Evolutionary conservation across 2,888 invertebrate genomes (phyloP).

Genomic region (Scaptomyza caliginosa): DNA sequence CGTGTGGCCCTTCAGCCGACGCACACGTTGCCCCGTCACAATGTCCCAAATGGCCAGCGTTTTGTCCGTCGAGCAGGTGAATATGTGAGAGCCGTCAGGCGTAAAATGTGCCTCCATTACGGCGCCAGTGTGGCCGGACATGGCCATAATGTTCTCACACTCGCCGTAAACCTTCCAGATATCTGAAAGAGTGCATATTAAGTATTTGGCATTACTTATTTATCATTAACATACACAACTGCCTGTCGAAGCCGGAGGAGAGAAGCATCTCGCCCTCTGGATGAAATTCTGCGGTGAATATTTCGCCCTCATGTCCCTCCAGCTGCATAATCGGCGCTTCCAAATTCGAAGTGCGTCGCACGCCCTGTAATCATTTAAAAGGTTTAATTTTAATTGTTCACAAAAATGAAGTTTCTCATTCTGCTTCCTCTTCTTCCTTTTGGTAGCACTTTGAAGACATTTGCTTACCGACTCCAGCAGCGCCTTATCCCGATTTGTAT

Average conservation of each 20-base stretch:
- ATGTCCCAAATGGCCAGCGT: constrained; percentile 98
- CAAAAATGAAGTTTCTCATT: background rate
- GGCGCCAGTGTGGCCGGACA: constrained; percentile 98
- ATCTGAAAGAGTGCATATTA: constrained; percentile 85
- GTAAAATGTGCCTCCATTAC: constrained; percentile 96
- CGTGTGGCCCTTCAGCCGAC: constrained; percentile 94
- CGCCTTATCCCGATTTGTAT: constrained; percentile 90
- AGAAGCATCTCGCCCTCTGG: constrained; percentile 98
- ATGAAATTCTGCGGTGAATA: constrained; percentile 96
- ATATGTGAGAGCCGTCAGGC: constrained; percentile 92
- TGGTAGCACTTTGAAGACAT: constrained; percentile 3
- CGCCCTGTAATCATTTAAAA: constrained; percentile 84
- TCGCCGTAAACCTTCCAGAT: constrained; percentile 99
- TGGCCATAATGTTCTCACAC: constrained; percentile 97
- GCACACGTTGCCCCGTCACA: constrained; percentile 92
- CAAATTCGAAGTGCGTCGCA: constrained; percentile 93
- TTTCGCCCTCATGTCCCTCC: constrained; percentile 98
- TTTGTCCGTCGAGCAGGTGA: constrained; percentile 97
- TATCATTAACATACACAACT: constrained; percentile 90
- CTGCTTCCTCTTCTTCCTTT: constrained; percentile 35
- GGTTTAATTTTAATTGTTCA: background rate
- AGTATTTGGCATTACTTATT: no score
- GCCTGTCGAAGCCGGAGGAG: constrained; percentile 97
- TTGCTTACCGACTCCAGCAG: constrained; percentile 89
- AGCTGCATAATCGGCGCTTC: constrained; percentile 97